phyloP scores from a whole-genome alignment of 2,888 invertebrate genomes.

The Drosophila kanekoi region DNA sequence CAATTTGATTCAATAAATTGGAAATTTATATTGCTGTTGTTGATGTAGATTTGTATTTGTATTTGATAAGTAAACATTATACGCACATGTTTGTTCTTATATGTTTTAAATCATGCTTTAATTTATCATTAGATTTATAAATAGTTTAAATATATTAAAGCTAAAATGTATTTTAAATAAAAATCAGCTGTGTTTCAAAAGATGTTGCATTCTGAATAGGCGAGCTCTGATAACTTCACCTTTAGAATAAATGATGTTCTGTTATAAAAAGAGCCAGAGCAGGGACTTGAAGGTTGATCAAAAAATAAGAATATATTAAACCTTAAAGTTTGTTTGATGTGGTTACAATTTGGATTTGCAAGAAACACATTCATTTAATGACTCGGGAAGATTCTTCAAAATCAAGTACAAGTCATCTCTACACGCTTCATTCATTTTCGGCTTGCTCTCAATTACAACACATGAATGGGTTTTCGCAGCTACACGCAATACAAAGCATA shows the following conservation, averaged over 20 bases:
- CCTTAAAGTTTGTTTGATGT: neutral
- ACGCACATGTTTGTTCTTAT: too few relatives aligned
- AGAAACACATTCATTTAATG: neutral
- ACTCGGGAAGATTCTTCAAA: neutral
- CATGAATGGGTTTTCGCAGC: slow-evolving; percentile 61
- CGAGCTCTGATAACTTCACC: too few relatives aligned
- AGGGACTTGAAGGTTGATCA: neutral
- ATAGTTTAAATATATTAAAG: too few relatives aligned
- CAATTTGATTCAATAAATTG: neutral
- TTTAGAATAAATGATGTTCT: neutral
- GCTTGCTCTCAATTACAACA: slow-evolving; percentile 52
- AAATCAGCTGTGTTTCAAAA: too few relatives aligned
- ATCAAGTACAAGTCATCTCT: slow-evolving; percentile 4
- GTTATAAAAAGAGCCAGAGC: neutral
- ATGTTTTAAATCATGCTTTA: too few relatives aligned
- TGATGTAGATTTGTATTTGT: too few relatives aligned
- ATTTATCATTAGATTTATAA: too few relatives aligned
- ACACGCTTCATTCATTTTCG: slow-evolving; percentile 24
- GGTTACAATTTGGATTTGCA: neutral
- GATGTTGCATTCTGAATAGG: too few relatives aligned
- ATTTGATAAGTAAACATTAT: too few relatives aligned
- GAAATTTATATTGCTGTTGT: too few relatives aligned
- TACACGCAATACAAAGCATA: slow-evolving; percentile 39
- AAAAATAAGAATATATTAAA: neutral
- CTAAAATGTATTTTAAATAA: too few relatives aligned